phyloP scores from a whole-genome alignment of 2,797 vertebrate species.

The Intellagama lesueurii region DNA sequence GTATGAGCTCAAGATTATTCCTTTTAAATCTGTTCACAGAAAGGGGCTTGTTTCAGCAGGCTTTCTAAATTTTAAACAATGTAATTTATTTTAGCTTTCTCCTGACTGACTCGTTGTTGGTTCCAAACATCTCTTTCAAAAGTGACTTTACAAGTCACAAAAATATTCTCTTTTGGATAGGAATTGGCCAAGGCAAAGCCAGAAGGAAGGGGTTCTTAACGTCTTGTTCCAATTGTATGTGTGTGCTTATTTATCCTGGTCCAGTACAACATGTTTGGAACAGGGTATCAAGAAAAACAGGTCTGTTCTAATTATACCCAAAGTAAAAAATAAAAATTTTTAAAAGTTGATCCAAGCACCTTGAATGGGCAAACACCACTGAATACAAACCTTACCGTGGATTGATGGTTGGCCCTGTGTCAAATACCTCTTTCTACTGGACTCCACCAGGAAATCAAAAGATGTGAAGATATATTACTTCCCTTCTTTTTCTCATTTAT shows the following conservation, averaged over 20 bases:
- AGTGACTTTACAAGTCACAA: neutral
- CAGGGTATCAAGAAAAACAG: neutral
- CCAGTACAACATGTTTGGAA: too few relatives aligned
- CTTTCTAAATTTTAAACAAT: too few relatives aligned
- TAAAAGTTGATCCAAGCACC: neutral
- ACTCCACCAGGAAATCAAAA: slow-evolving; percentile 32
- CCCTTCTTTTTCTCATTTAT: slow-evolving; percentile 16
- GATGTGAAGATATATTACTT: neutral
- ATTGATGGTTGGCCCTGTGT: too few relatives aligned
- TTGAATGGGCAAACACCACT: neutral
- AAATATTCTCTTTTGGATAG: too few relatives aligned
- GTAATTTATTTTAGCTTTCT: too few relatives aligned
- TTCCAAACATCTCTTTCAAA: too few relatives aligned
- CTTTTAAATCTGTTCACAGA: too few relatives aligned
- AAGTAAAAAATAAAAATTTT: neutral
- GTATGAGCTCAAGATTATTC: too few relatives aligned
- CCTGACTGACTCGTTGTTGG: too few relatives aligned
- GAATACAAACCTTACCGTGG: neutral
- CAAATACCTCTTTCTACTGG: slow-evolving; percentile 3
- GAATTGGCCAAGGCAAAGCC: neutral
- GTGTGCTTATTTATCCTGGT: too few relatives aligned
- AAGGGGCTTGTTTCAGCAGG: too few relatives aligned
- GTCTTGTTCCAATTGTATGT: neutral
- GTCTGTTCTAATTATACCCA: neutral
- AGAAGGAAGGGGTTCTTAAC: too few relatives aligned